These are phyloP conservation scores for Trichoplusia ni DNA, from an alignment of 1,140 invertebrate genomes.

Conservation along the genomic window DNA sequence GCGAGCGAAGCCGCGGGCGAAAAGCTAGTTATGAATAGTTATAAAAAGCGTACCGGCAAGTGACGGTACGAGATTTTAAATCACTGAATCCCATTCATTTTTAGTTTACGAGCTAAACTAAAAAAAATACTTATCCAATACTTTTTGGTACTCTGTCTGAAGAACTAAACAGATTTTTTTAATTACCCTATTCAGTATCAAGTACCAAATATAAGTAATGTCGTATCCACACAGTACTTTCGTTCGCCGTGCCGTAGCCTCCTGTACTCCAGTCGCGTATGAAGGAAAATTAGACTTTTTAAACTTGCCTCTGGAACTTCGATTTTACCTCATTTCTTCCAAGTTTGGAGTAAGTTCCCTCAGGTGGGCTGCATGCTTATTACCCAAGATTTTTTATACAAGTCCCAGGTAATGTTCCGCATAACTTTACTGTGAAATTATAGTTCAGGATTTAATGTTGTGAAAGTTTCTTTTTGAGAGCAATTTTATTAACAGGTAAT, in stretches of 20 bases:
- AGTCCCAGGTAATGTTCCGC: not conserved
- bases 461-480: too few species aligned
- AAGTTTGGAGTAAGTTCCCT: constrained; percentile 48
- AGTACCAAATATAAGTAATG: not conserved
- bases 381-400: constrained; percentile 43
- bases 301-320: constrained; percentile 68
- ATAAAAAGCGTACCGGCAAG: too few species aligned
- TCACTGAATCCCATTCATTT: too few species aligned
- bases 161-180: too few species aligned
- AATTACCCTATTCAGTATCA: too few species aligned
- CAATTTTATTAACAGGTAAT: too few species aligned
- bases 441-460: not conserved
- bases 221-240: constrained; percentile 26
- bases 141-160: too few species aligned
- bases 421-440: not conserved
- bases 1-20: too few species aligned
- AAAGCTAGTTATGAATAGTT: too few species aligned
- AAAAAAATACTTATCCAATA: too few species aligned
- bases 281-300: constrained; percentile 78
- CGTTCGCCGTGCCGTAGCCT: constrained; percentile 41
- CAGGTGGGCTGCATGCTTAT: constrained; percentile 60
- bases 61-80: too few species aligned
- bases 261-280: constrained; percentile 70
- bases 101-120: too few species aligned
- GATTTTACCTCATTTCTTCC: constrained; percentile 67